A percentile compares a stretch with the other conserved stretches of the same genome.
Conservation (phyloP, 2,113 vertebrate genomes). For the Fregetta grallaria region DNA sequence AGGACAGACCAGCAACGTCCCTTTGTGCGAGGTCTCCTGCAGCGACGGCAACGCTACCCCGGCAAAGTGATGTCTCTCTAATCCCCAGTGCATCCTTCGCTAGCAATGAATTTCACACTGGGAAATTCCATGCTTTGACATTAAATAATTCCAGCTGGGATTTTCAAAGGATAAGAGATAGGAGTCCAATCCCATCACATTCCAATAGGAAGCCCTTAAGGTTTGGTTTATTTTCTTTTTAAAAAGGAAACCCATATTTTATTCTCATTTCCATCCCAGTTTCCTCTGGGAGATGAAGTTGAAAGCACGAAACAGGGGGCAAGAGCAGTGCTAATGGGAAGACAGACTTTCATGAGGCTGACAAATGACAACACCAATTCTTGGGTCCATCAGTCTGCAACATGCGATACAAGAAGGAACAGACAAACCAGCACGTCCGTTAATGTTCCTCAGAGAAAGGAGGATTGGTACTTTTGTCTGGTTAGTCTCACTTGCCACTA, state of each 20-base stretch:
- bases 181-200: constrained; percentile 8
- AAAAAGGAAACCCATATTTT: constrained; percentile 2
- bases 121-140: constrained; percentile 58
- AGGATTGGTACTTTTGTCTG: background rate
- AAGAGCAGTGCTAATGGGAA: background rate
- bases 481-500: background rate
- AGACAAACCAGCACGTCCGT: background rate
- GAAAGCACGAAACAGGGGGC: background rate
- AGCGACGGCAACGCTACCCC: constrained; percentile 10
- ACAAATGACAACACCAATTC: background rate
- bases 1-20: constrained; percentile 24
- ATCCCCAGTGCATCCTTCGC: constrained; percentile 37
- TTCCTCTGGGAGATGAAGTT: background rate
- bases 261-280: background rate
- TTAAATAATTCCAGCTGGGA: constrained; percentile 59
- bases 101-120: constrained; percentile 49
- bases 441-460: background rate
- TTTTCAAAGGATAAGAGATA: constrained; percentile 44
- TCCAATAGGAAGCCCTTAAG: constrained; percentile 38
- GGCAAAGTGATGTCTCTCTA: constrained; percentile 44
- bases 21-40: constrained; percentile 30
- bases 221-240: constrained; percentile 34
- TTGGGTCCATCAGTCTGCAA: background rate
- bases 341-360: background rate
- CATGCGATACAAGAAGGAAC: background rate